A percentile compares a stretch with the other conserved stretches of the same genome.
Conservation (phyloP, 2,888 invertebrate genomes). For the Endomychus coccineus region DNA sequence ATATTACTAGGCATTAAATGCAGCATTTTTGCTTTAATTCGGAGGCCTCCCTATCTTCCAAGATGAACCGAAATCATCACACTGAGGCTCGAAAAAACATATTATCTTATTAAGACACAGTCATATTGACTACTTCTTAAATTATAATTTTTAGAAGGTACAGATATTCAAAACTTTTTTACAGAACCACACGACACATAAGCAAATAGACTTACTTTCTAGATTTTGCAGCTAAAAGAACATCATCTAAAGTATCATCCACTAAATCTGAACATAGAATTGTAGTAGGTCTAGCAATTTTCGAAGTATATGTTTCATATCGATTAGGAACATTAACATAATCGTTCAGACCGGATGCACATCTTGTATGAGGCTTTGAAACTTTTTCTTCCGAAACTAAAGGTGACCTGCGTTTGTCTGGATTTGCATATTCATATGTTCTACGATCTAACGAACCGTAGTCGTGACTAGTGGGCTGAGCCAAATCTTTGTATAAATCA, state of each 20-base stretch:
- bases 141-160: too few relatives aligned
- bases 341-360: constrained; percentile 36
- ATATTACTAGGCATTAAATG: too few relatives aligned
- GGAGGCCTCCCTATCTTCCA: too few relatives aligned
- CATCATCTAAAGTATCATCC: constrained; percentile 37
- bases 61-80: too few relatives aligned
- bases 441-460: constrained; percentile 36
- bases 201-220: constrained; percentile 37
- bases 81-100: too few relatives aligned
- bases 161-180: too few relatives aligned
- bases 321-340: constrained; percentile 39
- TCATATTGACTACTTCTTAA: too few relatives aligned
- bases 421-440: constrained; percentile 29
- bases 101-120: too few relatives aligned
- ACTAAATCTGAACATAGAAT: constrained; percentile 37
- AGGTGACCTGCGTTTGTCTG: constrained; percentile 23
- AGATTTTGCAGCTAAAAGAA: constrained; percentile 36
- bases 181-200: too few relatives aligned
- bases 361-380: constrained; percentile 33
- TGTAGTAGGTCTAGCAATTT: constrained; percentile 32
- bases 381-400: constrained; percentile 26
- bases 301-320: constrained; percentile 40
- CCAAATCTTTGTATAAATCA: constrained; percentile 34
- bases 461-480: constrained; percentile 23
- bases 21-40: too few relatives aligned